phyloP scores from a whole-genome alignment of 2,797 vertebrate genomes.

The Cheirogaleus major region DNA sequence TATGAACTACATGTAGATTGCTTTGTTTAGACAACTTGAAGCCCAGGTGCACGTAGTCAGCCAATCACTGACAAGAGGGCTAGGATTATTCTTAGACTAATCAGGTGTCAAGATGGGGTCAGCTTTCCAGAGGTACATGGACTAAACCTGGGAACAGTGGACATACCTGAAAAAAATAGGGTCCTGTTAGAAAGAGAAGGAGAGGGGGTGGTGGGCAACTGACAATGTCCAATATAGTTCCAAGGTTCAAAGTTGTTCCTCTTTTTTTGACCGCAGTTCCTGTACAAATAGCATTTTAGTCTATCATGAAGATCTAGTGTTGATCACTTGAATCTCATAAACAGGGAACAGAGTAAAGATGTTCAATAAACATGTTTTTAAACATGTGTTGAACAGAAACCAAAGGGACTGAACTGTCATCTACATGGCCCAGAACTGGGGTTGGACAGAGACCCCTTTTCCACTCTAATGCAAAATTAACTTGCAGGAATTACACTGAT shows the following conservation, averaged over 20 bases:
- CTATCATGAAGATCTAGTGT: not conserved
- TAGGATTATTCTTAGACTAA: not conserved
- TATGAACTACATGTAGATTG: not conserved
- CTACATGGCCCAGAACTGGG: not conserved
- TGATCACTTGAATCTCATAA: not conserved
- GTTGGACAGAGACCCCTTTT: slow-evolving; percentile 10
- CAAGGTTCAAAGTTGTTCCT: not conserved
- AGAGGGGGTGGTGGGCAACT: not conserved
- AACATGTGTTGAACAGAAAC: not conserved
- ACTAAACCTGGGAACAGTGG: not conserved
- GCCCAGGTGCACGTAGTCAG: not conserved
- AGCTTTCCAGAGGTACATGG: not conserved
- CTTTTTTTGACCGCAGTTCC: not conserved
- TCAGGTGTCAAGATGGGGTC: not conserved
- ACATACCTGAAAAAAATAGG: not conserved
- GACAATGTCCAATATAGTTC: not conserved
- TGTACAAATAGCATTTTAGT: not conserved
- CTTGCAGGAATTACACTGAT: not conserved
- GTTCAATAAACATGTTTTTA: not conserved
- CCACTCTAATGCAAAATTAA: not conserved
- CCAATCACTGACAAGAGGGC: not conserved
- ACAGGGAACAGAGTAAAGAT: not conserved
- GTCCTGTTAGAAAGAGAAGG: not conserved
- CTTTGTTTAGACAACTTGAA: not conserved
- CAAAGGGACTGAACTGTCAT: not conserved